A percentile compares a stretch with the other conserved stretches of the same genome.
Evolutionary conservation across 2,888 invertebrate species (phyloP).

Genomic region (Xylota segnis): DNA sequence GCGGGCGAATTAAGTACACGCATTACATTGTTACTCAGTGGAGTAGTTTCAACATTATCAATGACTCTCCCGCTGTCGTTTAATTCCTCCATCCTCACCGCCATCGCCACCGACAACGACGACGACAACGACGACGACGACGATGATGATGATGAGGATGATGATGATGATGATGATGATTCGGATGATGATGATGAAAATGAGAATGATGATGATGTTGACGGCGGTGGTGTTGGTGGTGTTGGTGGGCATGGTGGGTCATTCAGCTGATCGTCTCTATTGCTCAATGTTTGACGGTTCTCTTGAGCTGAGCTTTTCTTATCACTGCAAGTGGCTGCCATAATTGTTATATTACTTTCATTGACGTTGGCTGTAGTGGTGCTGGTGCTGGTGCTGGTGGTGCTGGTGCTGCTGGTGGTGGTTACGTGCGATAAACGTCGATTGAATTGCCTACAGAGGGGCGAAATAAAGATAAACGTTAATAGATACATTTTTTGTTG

Average conservation of each 20-base stretch:
- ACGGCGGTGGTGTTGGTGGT: not conserved
- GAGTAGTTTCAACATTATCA: constrained; percentile 20
- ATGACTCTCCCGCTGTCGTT: constrained; percentile 55
- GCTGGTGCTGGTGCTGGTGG: not conserved
- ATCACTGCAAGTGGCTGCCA: constrained; percentile 55
- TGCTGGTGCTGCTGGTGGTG: not conserved
- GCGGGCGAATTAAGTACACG: constrained; percentile 58
- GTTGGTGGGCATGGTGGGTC: constrained; percentile 23
- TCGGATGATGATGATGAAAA: constrained; percentile 14
- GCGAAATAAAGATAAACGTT: constrained; percentile 53
- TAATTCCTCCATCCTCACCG: constrained; percentile 25
- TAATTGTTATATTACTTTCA: constrained; percentile 45
- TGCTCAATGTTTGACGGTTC: constrained; percentile 33
- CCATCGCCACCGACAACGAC: not conserved
- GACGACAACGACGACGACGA: constrained; percentile 17
- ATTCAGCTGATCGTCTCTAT: constrained; percentile 51
- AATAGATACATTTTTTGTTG: constrained; percentile 11
- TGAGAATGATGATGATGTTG: constrained; percentile 1
- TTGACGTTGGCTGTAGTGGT: constrained; percentile 30
- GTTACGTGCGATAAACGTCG: constrained; percentile 57
- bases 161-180: constrained; percentile 8
- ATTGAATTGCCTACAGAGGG: constrained; percentile 60
- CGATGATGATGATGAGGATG: not conserved
- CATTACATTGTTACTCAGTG: constrained; percentile 47
- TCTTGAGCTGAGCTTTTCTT: constrained; percentile 47